Conservation (phyloP, 2,113 vertebrate species). For the Petrocephalus zakoni region DNA sequence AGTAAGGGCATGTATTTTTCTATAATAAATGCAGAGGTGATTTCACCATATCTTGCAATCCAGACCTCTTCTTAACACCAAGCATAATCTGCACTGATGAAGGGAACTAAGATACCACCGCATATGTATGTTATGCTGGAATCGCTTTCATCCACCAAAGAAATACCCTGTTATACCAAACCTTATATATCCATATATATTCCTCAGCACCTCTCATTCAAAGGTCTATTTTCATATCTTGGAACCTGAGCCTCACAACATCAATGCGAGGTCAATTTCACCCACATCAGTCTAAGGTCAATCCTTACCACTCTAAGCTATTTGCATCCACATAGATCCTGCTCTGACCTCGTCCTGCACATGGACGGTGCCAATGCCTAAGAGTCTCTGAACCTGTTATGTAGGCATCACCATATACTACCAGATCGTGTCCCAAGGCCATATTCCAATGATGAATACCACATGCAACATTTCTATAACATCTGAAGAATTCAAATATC, state of each 20-base stretch:
- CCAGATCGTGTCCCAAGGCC: neutral
- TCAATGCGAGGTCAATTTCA: conserved; percentile 6
- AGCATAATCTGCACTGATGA: neutral
- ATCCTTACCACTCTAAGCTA: neutral
- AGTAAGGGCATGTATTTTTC: neutral
- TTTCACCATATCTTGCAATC: neutral
- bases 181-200: neutral
- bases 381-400: neutral
- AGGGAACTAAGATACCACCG: neutral
- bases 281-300: neutral
- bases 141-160: neutral
- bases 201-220: neutral
- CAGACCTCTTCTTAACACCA: neutral
- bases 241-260: neutral
- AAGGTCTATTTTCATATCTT: neutral
- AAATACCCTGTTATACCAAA: neutral
- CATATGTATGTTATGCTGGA: neutral
- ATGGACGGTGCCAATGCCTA: neutral
- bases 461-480: neutral
- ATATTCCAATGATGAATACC: neutral
- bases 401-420: neutral
- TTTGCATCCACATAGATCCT: neutral
- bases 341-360: neutral
- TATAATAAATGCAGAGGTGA: neutral
- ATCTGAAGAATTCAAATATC: neutral